Evolutionary conservation across 2,888 invertebrate genomes (phyloP).

Genomic region (Cyaniris semiargus): DNA sequence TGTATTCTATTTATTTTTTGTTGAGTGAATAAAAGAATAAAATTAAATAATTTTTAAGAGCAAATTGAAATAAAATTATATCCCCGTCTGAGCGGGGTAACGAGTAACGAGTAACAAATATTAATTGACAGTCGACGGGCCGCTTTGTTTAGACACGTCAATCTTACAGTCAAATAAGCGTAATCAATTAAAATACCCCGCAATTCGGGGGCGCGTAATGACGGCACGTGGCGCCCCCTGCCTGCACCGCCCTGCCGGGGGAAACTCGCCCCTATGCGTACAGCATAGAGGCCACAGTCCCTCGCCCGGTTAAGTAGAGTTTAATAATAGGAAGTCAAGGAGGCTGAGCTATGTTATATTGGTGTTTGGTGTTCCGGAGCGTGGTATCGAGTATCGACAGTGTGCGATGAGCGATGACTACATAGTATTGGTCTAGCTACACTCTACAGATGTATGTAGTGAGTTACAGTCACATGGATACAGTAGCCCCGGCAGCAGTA

Average conservation of each 20-base stretch:
- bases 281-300: neutral
- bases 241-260: neutral
- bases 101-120: slow-evolving; percentile 20
- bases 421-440: neutral
- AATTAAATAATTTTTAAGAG: neutral
- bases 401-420: neutral
- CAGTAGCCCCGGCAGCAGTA: too few relatives aligned
- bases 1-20: neutral
- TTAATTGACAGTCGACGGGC: slow-evolving; percentile 30
- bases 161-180: slow-evolving; percentile 72
- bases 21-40: too few relatives aligned
- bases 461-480: too few relatives aligned
- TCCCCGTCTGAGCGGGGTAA: neutral
- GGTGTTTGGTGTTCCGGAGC: slow-evolving; percentile 5
- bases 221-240: slow-evolving; percentile 68
- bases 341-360: slow-evolving; percentile 9
- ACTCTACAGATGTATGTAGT: neutral
- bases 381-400: neutral
- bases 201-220: slow-evolving; percentile 64
- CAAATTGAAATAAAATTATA: neutral
- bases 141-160: slow-evolving; percentile 53
- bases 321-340: slow-evolving; percentile 23
- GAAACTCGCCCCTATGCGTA: neutral
- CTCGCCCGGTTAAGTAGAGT: neutral
- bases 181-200: slow-evolving; percentile 68